Evolutionary conservation across 1,140 invertebrate genomes (phyloP).

Genomic region (Ruditapes philippinarum): DNA sequence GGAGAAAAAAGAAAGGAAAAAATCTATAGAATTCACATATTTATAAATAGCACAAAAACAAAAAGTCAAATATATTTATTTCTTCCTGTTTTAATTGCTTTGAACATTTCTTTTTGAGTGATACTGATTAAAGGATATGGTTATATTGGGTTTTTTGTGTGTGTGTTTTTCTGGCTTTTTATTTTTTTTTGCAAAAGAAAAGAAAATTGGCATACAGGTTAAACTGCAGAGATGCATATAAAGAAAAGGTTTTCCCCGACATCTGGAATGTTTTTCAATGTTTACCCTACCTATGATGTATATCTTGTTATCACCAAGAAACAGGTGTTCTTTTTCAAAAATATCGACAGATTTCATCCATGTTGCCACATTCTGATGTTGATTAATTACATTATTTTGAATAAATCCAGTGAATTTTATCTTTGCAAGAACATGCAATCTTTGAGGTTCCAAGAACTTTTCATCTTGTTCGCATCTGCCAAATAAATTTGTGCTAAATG

Average conservation of each 20-base stretch:
- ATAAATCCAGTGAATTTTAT: background rate
- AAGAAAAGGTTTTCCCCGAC: background rate
- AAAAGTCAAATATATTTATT: no score
- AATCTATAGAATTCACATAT: no score
- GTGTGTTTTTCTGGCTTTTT: no score
- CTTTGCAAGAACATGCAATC: background rate
- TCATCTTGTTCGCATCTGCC: background rate
- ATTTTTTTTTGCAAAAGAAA: no score
- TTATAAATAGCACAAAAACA: no score
- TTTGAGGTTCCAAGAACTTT: background rate
- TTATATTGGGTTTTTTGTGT: no score
- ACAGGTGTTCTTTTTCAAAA: background rate
- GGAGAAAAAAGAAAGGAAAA: no score
- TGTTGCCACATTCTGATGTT: background rate
- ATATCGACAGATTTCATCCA: background rate
- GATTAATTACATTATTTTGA: background rate
- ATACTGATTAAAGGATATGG: no score
- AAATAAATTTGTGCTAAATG: background rate
- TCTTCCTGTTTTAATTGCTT: no score
- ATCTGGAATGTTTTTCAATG: background rate
- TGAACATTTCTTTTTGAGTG: no score
- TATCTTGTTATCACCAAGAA: background rate
- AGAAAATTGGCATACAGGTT: no score
- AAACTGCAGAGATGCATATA: background rate
- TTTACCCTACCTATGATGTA: background rate